A percentile compares a stretch with the other conserved stretches of the same genome.
phyloP scores from a whole-genome alignment of 2,797 vertebrate species.

The Telmatherina bonti region DNA sequence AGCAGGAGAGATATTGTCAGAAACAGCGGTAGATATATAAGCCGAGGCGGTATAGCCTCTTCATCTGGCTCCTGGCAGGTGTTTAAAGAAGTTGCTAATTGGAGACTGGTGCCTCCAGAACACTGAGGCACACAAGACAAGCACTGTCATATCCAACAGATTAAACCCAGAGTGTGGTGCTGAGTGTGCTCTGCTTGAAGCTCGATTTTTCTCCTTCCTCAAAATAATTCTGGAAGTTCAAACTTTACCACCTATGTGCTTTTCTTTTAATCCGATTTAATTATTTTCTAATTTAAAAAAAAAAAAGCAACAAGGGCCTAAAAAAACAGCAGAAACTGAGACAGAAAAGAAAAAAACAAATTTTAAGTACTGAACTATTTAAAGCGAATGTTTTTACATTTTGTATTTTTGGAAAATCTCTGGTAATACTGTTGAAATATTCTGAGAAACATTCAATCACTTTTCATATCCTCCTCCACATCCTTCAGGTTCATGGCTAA shows the following conservation, averaged over 20 bases:
- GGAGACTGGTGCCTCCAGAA: constrained; percentile 54
- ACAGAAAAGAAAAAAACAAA: not conserved
- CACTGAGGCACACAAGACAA: constrained; percentile 46
- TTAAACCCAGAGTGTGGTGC: constrained; percentile 41
- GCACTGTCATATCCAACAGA: constrained; percentile 56
- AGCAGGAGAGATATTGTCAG: constrained; percentile 49
- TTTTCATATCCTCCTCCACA: no score
- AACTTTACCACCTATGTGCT: not conserved
- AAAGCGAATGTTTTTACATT: not conserved
- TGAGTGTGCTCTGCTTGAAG: constrained; percentile 28
- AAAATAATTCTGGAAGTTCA: constrained; percentile 25
- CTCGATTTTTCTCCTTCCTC: constrained; percentile 28
- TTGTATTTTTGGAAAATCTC: not conserved
- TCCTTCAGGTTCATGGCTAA: no score
- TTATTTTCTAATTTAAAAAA: constrained; percentile 31
- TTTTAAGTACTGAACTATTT: not conserved
- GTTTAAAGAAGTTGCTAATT: constrained; percentile 59
- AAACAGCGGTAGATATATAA: constrained; percentile 48
- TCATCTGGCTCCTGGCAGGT: constrained; percentile 64
- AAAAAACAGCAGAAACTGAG: constrained; percentile 3
- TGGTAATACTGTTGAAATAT: no score
- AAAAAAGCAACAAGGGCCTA: constrained; percentile 17
- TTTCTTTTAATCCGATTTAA: constrained; percentile 39
- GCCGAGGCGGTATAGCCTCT: constrained; percentile 54
- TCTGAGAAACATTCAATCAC: no score